phyloP scores from a whole-genome alignment of 2,888 invertebrate genomes.

The Drosophila helvetica region DNA sequence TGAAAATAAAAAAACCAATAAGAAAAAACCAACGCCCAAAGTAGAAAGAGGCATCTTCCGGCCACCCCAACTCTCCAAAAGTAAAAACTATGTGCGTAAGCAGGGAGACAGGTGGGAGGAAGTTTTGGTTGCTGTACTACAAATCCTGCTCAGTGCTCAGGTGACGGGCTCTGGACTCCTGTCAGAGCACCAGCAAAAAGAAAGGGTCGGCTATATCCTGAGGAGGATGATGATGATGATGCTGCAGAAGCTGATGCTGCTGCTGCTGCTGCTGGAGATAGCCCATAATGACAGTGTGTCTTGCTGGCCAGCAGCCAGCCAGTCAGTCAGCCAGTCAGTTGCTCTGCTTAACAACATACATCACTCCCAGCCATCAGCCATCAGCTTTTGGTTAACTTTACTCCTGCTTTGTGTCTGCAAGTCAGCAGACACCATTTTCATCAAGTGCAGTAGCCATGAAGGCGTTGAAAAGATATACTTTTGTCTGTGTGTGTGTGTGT shows the following conservation, averaged over 20 bases:
- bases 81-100: not conserved
- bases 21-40: slow-evolving; percentile 13
- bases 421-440: not conserved
- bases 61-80: not conserved
- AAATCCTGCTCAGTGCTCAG: not conserved
- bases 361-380: slow-evolving; percentile 37
- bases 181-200: not conserved
- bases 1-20: slow-evolving; percentile 46
- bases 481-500: not conserved
- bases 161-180: not conserved
- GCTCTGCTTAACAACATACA: slow-evolving; percentile 60
- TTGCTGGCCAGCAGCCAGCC: slow-evolving; percentile 29
- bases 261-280: slow-evolving; percentile 28
- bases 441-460: not conserved
- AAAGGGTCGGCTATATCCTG: slow-evolving; percentile 29
- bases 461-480: no score
- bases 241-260: slow-evolving; percentile 17
- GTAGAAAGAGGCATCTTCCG: no score
- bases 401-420: not conserved
- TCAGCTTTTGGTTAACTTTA: slow-evolving; percentile 17
- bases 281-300: slow-evolving; percentile 57
- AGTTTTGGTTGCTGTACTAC: not conserved
- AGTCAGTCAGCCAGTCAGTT: slow-evolving; percentile 35
- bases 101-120: not conserved
- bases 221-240: slow-evolving; percentile 35